Evolutionary conservation across 2,113 vertebrate genomes (phyloP), one percentile per base, ranked within the genome.

Genomic region (Illadopsis cleaveri): DNA sequence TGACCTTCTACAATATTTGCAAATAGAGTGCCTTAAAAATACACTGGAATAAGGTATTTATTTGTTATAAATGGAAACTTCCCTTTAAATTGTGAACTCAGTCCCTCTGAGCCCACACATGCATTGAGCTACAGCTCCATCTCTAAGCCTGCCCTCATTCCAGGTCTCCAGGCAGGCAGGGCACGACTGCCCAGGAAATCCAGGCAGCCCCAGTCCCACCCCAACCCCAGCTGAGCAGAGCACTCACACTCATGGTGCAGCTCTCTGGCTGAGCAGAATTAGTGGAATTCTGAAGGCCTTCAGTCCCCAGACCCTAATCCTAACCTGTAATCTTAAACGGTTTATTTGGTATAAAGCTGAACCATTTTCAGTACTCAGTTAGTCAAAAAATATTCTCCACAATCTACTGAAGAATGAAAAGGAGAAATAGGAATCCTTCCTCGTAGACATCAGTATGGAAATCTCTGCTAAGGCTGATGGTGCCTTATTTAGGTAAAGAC

Each of bases 181-280:
- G 8, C 45, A 27, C 1, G 12, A 30, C 40, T 38, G 15, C 14
- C 2, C 0, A 2, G 62, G 22, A 35, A 19, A n/a, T 10, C 18
- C 58, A 86, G 38, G 38, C 68, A 83, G 44, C 7, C 35, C 44
- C 8, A 7, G 21, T 13, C 47, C 33, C 7, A 15, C 4, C 15
- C 9, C 50, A 44, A 1, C 2, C 35, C 23, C 24, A 12, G 19
- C 28, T 47, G 25, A 15, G 12, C 40, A 65, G 18, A 64, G 17
- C 1, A 3, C 21, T 35, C 30, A 42, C 69, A 22, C 3, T 4
- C 3, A 0, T 47, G 51, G 11, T 16, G 56, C 20, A 50, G 35
- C 24, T 65, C 45, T 65, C n/a, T 27, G 30, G 15, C 6, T 38
- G 42, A 78, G 51, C 13, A n/a, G 31, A 54, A 35, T 45, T 13